Conservation (phyloP, 2,888 invertebrate genomes). For the Heliconius sara region DNA sequence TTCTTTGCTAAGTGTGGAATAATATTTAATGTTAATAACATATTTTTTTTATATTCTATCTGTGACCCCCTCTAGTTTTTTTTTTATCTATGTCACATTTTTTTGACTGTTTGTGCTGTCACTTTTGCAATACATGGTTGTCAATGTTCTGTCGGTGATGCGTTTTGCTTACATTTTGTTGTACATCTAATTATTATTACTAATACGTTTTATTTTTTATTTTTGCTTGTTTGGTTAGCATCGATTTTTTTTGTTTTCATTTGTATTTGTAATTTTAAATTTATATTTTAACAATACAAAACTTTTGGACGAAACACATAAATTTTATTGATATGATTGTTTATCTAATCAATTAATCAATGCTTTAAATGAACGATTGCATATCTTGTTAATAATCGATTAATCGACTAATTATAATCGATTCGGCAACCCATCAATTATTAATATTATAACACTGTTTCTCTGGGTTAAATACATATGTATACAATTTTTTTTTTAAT, state of each 20-base stretch:
- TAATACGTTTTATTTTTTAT: not conserved
- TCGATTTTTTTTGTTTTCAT: not conserved
- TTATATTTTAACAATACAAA: not conserved
- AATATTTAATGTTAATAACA: not conserved
- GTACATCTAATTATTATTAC: not conserved
- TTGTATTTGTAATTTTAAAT: not conserved
- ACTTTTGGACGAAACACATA: not conserved
- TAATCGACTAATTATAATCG: not conserved
- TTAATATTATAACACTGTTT: not conserved
- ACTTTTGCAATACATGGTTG: not conserved
- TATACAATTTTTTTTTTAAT: not conserved
- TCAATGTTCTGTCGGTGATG: conserved; percentile 3
- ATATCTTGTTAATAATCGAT: too few relatives aligned
- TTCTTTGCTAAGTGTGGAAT: not conserved
- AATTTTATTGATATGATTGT: not conserved
- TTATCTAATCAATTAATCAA: not conserved
- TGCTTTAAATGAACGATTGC: too few relatives aligned
- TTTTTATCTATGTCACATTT: conserved; percentile 15
- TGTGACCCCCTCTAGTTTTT: not conserved
- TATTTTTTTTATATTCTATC: not conserved
- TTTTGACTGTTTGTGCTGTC: conserved; percentile 3
- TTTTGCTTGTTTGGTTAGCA: not conserved
- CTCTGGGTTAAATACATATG: not conserved
- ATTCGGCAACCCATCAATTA: not conserved
- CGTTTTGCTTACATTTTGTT: not conserved